Conservation (phyloP, 2,113 vertebrate species). For the Camelus bactrianus region DNA sequence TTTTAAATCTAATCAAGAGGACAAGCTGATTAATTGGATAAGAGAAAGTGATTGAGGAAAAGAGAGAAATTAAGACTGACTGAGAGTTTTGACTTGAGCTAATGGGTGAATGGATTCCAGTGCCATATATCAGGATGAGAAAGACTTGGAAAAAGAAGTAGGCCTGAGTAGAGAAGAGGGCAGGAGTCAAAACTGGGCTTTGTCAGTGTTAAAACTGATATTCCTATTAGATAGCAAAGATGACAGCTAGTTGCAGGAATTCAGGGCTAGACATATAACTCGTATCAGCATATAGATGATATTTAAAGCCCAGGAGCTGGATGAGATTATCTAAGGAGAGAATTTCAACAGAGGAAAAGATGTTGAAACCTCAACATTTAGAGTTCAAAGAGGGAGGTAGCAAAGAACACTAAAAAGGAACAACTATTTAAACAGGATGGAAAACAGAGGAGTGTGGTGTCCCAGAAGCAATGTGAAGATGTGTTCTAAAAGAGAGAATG, state of each 20-base stretch:
- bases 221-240: background rate
- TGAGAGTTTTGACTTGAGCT: background rate
- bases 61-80: background rate
- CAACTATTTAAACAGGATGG: background rate
- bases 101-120: background rate
- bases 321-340: background rate
- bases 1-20: background rate
- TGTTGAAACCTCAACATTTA: background rate
- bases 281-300: background rate
- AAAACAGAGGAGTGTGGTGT: background rate
- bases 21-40: background rate
- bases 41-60: background rate
- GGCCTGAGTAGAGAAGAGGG: background rate
- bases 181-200: background rate
- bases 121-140: background rate
- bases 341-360: background rate
- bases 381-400: background rate
- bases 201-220: background rate
- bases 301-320: background rate
- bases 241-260: background rate
- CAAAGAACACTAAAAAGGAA: background rate
- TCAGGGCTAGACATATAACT: background rate
- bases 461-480: background rate
- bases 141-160: background rate
- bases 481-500: background rate